These are phyloP conservation scores for Morone saxatilis DNA, from an alignment of 2,113 vertebrate species.

Conservation along the genomic window DNA sequence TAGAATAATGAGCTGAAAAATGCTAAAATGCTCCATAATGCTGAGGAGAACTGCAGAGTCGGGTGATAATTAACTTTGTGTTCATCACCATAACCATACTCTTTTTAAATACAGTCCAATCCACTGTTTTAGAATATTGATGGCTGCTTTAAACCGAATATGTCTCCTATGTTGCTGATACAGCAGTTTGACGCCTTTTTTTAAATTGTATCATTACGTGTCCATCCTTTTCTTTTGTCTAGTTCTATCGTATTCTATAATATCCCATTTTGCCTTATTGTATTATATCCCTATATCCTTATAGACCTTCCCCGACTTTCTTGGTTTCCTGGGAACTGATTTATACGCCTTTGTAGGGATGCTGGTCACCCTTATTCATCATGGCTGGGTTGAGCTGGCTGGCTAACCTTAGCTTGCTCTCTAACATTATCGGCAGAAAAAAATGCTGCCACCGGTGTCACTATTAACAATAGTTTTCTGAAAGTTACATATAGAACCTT, in stretches of 20 bases:
- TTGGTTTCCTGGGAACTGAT: too few relatives aligned
- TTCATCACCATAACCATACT: not conserved
- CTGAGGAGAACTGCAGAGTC: too few relatives aligned
- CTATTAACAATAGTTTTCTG: too few relatives aligned
- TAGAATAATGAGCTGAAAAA: not conserved
- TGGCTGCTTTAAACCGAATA: not conserved
- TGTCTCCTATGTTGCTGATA: not conserved
- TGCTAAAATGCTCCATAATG: too few relatives aligned
- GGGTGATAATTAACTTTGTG: not conserved
- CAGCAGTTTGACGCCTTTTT: not conserved
- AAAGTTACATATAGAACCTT: not conserved
- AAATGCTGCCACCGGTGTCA: too few relatives aligned
- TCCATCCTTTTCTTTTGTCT: not conserved
- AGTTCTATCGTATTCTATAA: not conserved
- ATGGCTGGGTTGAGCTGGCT: too few relatives aligned
- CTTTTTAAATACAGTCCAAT: not conserved
- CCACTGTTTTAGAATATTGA: not conserved
- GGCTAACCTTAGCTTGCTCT: not conserved
- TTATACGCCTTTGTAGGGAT: not conserved
- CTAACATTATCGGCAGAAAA: too few relatives aligned
- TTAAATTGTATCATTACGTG: not conserved
- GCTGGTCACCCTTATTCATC: too few relatives aligned
- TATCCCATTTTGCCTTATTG: not conserved
- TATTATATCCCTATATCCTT: not conserved
- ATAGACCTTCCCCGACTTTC: too few relatives aligned